Percentiles rank a stretch among this genome's conserved stretches.
Conservation (phyloP, 2,888 invertebrate species). For the Chalcosyrphus nemorum region DNA sequence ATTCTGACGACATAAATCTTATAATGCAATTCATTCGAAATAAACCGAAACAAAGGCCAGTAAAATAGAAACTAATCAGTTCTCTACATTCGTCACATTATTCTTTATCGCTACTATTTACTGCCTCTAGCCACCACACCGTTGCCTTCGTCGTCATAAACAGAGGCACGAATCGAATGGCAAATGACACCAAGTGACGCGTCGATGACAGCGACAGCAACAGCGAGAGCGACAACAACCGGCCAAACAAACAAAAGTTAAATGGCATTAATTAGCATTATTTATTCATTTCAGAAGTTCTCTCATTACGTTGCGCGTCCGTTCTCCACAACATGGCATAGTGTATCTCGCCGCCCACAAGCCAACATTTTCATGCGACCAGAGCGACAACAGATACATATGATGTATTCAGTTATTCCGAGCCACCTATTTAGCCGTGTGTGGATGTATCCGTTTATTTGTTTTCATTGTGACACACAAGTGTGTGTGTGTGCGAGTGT, state of each 20-base stretch:
- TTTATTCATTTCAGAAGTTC: slow-evolving; percentile 64
- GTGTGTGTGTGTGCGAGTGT: slow-evolving; percentile 9
- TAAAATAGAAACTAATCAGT: slow-evolving; percentile 8
- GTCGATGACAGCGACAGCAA: slow-evolving; percentile 47
- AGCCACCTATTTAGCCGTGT: slow-evolving; percentile 51
- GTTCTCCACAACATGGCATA: slow-evolving; percentile 22
- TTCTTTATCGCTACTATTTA: slow-evolving; percentile 8
- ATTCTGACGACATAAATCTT: not conserved
- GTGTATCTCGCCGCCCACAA: slow-evolving; percentile 24
- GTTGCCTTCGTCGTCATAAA: not conserved
- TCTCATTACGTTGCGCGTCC: slow-evolving; percentile 55
- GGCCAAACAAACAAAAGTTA: slow-evolving; percentile 58
- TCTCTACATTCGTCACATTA: slow-evolving; percentile 2
- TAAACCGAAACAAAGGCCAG: not conserved
- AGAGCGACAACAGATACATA: not conserved
- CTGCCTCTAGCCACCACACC: not conserved
- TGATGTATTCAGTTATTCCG: slow-evolving; percentile 45
- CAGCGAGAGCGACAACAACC: slow-evolving; percentile 45
- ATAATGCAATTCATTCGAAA: not conserved
- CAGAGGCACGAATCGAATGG: slow-evolving; percentile 22
- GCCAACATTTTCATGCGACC: too few relatives aligned
- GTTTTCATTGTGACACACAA: slow-evolving; percentile 8
- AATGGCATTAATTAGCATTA: slow-evolving; percentile 64
- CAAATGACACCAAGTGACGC: slow-evolving; percentile 38
- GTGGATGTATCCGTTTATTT: slow-evolving; percentile 33